These are phyloP conservation scores for Stichodactyla mertensii DNA, from an alignment of 64 coral and sea anemone genomes.

Conservation along the genomic window DNA sequence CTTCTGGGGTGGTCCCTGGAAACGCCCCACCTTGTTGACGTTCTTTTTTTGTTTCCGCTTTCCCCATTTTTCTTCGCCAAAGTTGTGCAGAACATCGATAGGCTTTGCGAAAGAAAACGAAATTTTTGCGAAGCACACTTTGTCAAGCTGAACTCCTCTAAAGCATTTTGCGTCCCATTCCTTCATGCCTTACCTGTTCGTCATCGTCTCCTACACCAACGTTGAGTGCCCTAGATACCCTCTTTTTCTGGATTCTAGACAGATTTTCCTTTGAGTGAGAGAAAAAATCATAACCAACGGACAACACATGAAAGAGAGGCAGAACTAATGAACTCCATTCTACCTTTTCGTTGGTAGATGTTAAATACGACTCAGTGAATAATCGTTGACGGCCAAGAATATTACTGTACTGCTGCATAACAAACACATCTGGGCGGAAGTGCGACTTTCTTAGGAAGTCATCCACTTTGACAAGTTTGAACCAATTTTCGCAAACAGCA, in stretches of 20 bases:
- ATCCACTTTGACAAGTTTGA: slow-evolving; percentile 38
- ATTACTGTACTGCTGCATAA: slow-evolving; percentile 8
- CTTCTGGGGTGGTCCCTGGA: slow-evolving; percentile 2
- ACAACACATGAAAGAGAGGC: not conserved
- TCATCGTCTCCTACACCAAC: not conserved
- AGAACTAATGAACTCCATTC: not conserved
- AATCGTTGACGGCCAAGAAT: slow-evolving; percentile 22
- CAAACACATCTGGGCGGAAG: slow-evolving; percentile 23
- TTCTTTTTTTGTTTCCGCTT: not conserved
- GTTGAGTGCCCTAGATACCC: not conserved
- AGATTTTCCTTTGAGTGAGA: not conserved
- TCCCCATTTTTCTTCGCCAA: slow-evolving; percentile 3
- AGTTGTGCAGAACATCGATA: not conserved
- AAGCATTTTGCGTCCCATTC: too few relatives aligned
- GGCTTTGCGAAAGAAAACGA: not conserved
- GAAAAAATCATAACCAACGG: not conserved
- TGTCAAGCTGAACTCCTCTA: too few relatives aligned
- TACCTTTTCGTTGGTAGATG: not conserved
- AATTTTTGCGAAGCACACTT: not conserved
- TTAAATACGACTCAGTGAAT: slow-evolving; percentile 2
- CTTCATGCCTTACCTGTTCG: not conserved
- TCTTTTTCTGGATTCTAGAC: slow-evolving; percentile 4
- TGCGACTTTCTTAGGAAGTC: slow-evolving; percentile 14
- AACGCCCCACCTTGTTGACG: slow-evolving; percentile 16
- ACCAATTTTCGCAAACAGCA: slow-evolving; percentile 22